Evolutionary conservation across 2,113 vertebrate genomes (phyloP).

Genomic region (Fulica atra): DNA sequence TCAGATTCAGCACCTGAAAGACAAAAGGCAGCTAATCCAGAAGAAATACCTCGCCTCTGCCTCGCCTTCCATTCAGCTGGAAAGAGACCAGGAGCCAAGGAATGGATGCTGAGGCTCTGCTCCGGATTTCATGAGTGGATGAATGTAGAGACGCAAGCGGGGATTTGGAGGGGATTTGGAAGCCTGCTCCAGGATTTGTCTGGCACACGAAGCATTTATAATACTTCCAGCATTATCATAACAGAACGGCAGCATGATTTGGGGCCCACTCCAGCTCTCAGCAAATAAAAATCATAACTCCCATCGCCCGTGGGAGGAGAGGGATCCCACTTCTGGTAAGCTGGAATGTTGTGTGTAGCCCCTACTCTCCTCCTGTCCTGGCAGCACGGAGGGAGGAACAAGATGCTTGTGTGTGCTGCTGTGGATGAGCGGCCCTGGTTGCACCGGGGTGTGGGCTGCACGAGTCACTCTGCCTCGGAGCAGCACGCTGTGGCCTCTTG

Average conservation of each 20-base stretch:
- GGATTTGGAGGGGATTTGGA: conserved; percentile 64
- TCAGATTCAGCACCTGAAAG: neutral
- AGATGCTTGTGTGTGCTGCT: neutral
- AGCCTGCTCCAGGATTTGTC: conserved; percentile 59
- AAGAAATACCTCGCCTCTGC: neutral
- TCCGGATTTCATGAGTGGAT: conserved; percentile 62
- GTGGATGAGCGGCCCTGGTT: neutral
- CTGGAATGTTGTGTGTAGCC: neutral
- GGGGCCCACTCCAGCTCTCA: neutral
- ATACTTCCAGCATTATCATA: conserved; percentile 41
- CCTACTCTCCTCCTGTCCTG: neutral
- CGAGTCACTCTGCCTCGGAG: neutral
- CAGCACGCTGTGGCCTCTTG: neutral
- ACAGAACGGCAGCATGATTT: neutral
- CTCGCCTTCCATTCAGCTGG: conserved; percentile 9
- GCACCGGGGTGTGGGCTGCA: neutral
- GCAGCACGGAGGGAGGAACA: neutral
- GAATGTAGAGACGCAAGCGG: conserved; percentile 3
- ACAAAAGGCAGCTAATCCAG: neutral
- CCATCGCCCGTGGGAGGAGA: neutral
- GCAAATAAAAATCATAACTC: neutral
- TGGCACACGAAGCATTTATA: conserved; percentile 38
- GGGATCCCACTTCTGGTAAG: neutral
- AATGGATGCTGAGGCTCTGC: neutral
- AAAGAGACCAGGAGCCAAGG: neutral